A percentile compares a stretch with the other conserved stretches of the same genome.
Evolutionary conservation across 2,113 vertebrate genomes (phyloP).

Genomic region (Zosterops lateralis): DNA sequence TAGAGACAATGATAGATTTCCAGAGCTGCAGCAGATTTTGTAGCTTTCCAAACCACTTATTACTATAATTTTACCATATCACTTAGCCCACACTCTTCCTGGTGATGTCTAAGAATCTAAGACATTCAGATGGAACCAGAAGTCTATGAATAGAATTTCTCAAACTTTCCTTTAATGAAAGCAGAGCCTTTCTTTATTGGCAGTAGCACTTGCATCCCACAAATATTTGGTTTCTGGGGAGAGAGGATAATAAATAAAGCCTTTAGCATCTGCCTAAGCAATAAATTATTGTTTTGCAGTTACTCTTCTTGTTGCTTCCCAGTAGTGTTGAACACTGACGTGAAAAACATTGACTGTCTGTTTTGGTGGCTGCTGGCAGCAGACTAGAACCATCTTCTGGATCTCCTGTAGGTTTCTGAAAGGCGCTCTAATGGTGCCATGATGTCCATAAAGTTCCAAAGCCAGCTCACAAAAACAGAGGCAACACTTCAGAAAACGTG

Average conservation of each 20-base stretch:
- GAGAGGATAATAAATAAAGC: neutral
- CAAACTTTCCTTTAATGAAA: neutral
- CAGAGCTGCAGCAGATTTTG: neutral
- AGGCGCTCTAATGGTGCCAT: neutral
- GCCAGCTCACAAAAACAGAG: neutral
- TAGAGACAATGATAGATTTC: constrained; percentile 55
- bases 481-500: neutral
- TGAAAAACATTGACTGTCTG: neutral
- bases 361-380: neutral
- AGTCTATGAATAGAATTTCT: neutral
- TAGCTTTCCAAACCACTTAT: constrained; percentile 16
- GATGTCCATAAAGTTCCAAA: neutral
- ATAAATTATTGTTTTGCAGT: neutral
- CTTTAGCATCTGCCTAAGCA: constrained; percentile 1
- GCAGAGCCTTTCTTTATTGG: neutral
- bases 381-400: neutral
- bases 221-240: neutral
- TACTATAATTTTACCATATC: constrained; percentile 8
- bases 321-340: neutral
- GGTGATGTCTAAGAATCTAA: neutral
- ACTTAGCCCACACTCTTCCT: constrained; percentile 9
- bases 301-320: neutral
- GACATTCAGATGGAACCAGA: neutral
- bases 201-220: neutral
- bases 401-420: neutral